These are phyloP conservation scores for Malaclemys terrapin DNA, from an alignment of 2,113 vertebrate genomes.

Conservation along the genomic window DNA sequence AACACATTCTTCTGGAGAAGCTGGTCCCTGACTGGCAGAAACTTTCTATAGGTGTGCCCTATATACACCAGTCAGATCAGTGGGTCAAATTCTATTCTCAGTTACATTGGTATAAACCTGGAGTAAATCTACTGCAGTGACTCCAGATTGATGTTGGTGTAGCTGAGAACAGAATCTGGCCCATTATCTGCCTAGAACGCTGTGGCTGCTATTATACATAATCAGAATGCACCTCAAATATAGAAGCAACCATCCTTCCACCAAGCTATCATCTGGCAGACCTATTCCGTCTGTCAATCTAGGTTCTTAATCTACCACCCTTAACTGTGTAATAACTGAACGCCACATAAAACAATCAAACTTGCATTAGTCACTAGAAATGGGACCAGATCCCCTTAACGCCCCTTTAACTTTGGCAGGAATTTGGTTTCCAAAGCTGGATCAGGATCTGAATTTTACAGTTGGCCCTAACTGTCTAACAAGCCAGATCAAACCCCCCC, in stretches of 20 bases:
- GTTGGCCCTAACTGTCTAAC: neutral
- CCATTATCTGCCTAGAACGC: neutral
- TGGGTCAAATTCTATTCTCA: conserved; percentile 1
- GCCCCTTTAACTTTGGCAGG: neutral
- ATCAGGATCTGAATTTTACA: neutral
- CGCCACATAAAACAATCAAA: rapidly evolving
- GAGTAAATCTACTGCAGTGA: rapidly evolving
- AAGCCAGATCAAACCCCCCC: neutral
- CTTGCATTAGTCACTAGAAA: neutral
- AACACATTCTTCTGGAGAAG: conserved; percentile 40
- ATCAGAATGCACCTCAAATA: neutral
- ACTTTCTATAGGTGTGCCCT: conserved; percentile 38
- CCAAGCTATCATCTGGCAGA: neutral
- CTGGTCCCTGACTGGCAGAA: conserved; percentile 48
- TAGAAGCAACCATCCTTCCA: neutral
- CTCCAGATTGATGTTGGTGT: rapidly evolving
- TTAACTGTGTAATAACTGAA: neutral
- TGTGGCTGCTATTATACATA: neutral
- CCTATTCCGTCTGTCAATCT: neutral
- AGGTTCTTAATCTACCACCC: neutral
- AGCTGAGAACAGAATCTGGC: neutral
- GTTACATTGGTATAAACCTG: neutral
- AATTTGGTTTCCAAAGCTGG: neutral
- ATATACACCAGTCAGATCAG: neutral
- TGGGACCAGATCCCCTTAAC: rapidly evolving